Evolutionary conservation across 30 jellyfish, hydroid and myxozoan genomes (phyloP).

Genomic region (Chrysaora quinquecirrha): DNA sequence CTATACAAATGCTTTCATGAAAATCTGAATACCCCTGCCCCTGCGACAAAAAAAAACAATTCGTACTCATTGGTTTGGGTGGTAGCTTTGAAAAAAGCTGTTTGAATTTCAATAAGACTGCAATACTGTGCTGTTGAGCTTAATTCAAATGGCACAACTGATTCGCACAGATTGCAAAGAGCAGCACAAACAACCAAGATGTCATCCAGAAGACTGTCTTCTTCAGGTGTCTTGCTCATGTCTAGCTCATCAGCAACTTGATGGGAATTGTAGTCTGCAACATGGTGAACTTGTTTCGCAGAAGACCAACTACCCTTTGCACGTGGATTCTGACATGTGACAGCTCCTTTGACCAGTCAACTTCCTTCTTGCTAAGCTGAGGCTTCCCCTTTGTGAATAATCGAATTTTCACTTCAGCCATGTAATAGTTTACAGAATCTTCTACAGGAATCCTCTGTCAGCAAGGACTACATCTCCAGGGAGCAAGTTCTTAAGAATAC

Average conservation of each 20-base stretch:
- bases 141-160: background rate
- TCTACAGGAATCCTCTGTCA: constrained; percentile 35
- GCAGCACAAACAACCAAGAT: constrained; percentile 9
- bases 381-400: constrained; percentile 56
- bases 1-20: too few species aligned
- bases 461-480: constrained; percentile 40
- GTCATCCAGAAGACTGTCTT: background rate
- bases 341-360: constrained; percentile 29
- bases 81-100: constrained; percentile 2
- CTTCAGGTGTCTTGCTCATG: too few species aligned
- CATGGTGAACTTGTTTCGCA: background rate
- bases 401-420: constrained; percentile 31
- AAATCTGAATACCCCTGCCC: too few species aligned
- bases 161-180: constrained; percentile 7
- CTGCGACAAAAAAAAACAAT: too few species aligned
- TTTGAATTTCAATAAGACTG: too few species aligned
- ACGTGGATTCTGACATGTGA: constrained; percentile 56
- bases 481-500: constrained; percentile 1
- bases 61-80: background rate
- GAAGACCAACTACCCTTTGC: background rate
- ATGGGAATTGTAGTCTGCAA: constrained; percentile 1
- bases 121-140: background rate
- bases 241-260: constrained; percentile 2
- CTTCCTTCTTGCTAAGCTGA: constrained; percentile 43
- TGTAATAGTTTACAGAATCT: background rate